Evolutionary conservation across 2,888 invertebrate genomes (phyloP), one percentile per base, ranked within the genome.

Genomic region (Tubulanus polymorphus): DNA sequence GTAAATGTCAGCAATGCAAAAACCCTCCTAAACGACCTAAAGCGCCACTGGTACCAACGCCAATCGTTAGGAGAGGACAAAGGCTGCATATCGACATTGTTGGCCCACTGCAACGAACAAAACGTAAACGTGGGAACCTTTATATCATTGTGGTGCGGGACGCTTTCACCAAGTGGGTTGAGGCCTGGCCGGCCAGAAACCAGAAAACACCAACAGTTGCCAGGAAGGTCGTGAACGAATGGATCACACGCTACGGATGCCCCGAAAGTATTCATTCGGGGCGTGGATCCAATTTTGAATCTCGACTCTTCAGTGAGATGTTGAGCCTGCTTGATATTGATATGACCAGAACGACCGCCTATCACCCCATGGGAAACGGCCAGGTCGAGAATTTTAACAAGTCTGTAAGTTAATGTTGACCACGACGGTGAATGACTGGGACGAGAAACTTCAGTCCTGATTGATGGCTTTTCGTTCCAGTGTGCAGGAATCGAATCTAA

Each of bases 231-330:
- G 18, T 55, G 27, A 37, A 37, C 15, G 55, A 55, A 18, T 29
- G 50, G 1, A 41, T 55, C 3, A 20, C 28, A 18, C 6, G 55
- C 5, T 41, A 2, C 8, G 55, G 55, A 6, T 41, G 41, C 32
- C 56, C 57, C 28, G 29, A 53, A 3, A 35, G 28, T 12, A n/a
- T 62, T 12, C 62, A 62, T 29, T 51, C 53, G 15, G 62, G 60
- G n/a, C 60, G 56, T 35, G 62, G 62, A 30, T 32, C 54, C 12
- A 60, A 57, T 48, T 62, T 55, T 54, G 59, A 63, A 46, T 61
- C 59, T 50, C 25, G 48, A 32, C 18, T 61, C 12, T 62, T 64
- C 29, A 8, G 28, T 29, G 57, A 61, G 35, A 27, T 64, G 2
- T 64, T 59, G 48, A 10, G 50, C 20, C 10, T 64, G 23, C 41